Conservation (phyloP, 2,888 invertebrate genomes). For the Zygothrica quintamaculata region DNA sequence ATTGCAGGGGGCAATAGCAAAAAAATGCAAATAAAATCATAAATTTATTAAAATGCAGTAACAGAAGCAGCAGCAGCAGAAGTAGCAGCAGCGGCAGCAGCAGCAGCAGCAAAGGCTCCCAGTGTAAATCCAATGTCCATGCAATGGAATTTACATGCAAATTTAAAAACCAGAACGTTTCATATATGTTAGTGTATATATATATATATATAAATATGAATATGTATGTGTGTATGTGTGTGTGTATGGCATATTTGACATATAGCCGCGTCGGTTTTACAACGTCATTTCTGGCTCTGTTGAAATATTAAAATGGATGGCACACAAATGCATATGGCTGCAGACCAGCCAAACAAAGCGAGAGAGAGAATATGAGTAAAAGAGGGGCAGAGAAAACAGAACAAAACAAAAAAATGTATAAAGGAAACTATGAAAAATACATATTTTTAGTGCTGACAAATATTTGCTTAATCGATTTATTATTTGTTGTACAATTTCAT, state of each 20-base stretch:
- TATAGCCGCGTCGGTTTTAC: slow-evolving; percentile 79
- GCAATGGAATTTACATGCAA: slow-evolving; percentile 78
- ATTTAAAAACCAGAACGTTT: slow-evolving; percentile 64
- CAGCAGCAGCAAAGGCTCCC: slow-evolving; percentile 44
- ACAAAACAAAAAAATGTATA: background rate
- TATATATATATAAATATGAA: no score
- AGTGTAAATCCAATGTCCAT: slow-evolving; percentile 62
- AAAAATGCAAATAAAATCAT: slow-evolving; percentile 74
- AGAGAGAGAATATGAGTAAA: background rate
- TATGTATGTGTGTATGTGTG: slow-evolving; percentile 24
- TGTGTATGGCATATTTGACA: slow-evolving; percentile 70
- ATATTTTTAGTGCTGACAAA: slow-evolving; percentile 74
- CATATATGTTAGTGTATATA: slow-evolving; percentile 1
- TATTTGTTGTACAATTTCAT: slow-evolving; percentile 76
- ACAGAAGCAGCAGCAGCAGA: slow-evolving; percentile 24
- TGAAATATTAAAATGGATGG: slow-evolving; percentile 78
- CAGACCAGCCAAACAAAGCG: slow-evolving; percentile 28
- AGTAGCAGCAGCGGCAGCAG: slow-evolving; percentile 32
- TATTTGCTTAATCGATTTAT: slow-evolving; percentile 79
- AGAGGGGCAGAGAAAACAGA: background rate
- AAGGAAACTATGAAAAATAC: slow-evolving; percentile 56
- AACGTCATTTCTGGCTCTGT: slow-evolving; percentile 80
- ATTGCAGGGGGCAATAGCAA: slow-evolving; percentile 7
- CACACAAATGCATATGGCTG: slow-evolving; percentile 63
- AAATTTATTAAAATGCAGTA: slow-evolving; percentile 76